These are phyloP conservation scores for Poeciliopsis retropinna DNA, from an alignment of 2,113 vertebrate species.

Conservation along the genomic window DNA sequence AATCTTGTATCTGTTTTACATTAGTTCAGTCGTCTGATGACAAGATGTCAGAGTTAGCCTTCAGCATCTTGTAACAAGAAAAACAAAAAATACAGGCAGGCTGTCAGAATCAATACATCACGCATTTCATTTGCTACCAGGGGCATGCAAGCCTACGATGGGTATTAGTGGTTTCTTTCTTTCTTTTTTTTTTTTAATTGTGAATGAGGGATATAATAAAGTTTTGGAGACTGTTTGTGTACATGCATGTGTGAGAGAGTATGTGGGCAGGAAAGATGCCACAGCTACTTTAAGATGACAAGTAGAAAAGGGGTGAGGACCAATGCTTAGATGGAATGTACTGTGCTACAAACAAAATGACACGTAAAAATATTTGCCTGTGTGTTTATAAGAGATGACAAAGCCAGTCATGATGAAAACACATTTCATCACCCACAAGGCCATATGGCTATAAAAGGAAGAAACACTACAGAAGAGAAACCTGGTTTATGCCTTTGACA, in stretches of 20 bases:
- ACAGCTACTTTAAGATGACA: not conserved
- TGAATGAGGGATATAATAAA: not conserved
- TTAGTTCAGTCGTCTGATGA: too few relatives aligned
- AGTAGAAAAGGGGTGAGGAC: not conserved
- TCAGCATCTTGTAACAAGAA: not conserved
- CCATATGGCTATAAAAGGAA: not conserved
- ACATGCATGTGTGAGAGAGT: too few relatives aligned
- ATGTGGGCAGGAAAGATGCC: not conserved
- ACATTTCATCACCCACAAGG: not conserved
- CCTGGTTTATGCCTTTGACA: not conserved
- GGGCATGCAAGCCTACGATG: not conserved
- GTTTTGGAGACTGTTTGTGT: not conserved
- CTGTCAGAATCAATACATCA: not conserved
- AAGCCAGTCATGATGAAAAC: not conserved
- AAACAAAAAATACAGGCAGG: not conserved
- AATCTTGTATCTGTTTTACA: too few relatives aligned
- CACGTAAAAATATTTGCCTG: not conserved
- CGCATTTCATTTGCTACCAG: not conserved
- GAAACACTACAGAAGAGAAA: not conserved
- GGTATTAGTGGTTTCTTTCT: not conserved
- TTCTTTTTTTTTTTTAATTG: not conserved
- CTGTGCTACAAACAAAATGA: not conserved
- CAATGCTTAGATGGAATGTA: not conserved
- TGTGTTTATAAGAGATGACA: not conserved
- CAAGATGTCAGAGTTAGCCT: too few relatives aligned